Evolutionary conservation across 1,140 invertebrate species (phyloP), one percentile per base, ranked within the genome.

Genomic region (Aradophagus sp.): DNA sequence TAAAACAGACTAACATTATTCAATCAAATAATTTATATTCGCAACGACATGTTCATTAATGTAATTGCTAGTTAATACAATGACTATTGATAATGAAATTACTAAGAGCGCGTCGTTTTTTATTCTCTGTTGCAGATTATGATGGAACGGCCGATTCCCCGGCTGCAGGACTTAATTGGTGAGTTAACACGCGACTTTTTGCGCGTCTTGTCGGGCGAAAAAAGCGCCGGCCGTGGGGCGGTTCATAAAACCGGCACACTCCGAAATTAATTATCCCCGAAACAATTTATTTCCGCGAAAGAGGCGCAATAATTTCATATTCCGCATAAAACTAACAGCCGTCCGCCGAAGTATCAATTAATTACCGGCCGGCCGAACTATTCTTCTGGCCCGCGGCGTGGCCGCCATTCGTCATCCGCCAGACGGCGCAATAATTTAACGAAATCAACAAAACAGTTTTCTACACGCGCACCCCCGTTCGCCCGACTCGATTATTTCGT

Each of bases 401-500:
- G 19, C 19, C 36, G 15, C 47, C 55, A 61, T 61, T 68, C 65
- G 65, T 68, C 65, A 68, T 55, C 38, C 35, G 20, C 34, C 55
- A 15, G 55, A 61, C 55, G 29, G 56, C 41, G 23, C 48, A 41
- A 56, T 62, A 69, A 69, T 69, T 61, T 62, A 50, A 39, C 56
- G 42, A 56, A 69, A 68, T 59, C 63, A 68, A 59, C 63, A 68
- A 68, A 68, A 59, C 65, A 48, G 55, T 68, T 68, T 61, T 47
- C 48, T 59, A 52, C 16, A 12, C 55, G 13, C 27, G 26, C 45
- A 38, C 34, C n/a, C 29, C n/a, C n/a, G 38, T 35, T 47, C 58
- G 41, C 52, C 55, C 41, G 19, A 36, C 55, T 55, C 55, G 48
- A 61, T 61, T 61, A 55, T 47, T 55, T 48, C 31, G 31, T 17